Evolutionary conservation across 2,888 invertebrate genomes (phyloP).

Genomic region (Agriopis aurantiaria): DNA sequence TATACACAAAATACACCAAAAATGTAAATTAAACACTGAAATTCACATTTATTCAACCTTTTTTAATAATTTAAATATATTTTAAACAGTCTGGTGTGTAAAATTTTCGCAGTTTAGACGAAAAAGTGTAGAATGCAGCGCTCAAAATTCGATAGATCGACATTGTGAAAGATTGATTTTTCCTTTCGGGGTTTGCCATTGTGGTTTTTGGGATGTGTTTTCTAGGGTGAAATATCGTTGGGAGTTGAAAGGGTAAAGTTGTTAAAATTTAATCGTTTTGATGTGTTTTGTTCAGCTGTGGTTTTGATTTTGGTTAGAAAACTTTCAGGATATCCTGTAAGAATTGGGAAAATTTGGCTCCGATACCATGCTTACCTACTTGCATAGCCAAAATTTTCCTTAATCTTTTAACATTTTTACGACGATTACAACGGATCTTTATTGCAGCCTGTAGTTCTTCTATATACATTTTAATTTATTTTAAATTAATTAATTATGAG

Average conservation of each 20-base stretch:
- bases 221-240: constrained; percentile 32
- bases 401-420: not conserved
- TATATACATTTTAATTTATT: too few species aligned
- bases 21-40: constrained; percentile 50
- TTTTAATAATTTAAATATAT: constrained; percentile 36
- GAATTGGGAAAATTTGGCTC: not conserved
- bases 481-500: too few species aligned
- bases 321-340: not conserved
- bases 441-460: too few species aligned
- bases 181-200: constrained; percentile 56
- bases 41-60: constrained; percentile 28
- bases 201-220: constrained; percentile 56
- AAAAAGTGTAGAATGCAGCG: constrained; percentile 32
- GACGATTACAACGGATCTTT: not conserved
- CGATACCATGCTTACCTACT: not conserved
- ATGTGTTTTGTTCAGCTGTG: not conserved
- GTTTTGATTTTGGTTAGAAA: not conserved
- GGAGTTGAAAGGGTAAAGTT: constrained; percentile 9
- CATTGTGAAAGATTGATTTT: constrained; percentile 72
- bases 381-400: not conserved
- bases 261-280: constrained; percentile 14
- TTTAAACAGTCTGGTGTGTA: constrained; percentile 50
- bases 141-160: constrained; percentile 52
- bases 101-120: constrained; percentile 16
- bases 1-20: constrained; percentile 53